Evolutionary conservation across 1,140 invertebrate species (phyloP).

Genomic region (Penaeus vannamei): DNA sequence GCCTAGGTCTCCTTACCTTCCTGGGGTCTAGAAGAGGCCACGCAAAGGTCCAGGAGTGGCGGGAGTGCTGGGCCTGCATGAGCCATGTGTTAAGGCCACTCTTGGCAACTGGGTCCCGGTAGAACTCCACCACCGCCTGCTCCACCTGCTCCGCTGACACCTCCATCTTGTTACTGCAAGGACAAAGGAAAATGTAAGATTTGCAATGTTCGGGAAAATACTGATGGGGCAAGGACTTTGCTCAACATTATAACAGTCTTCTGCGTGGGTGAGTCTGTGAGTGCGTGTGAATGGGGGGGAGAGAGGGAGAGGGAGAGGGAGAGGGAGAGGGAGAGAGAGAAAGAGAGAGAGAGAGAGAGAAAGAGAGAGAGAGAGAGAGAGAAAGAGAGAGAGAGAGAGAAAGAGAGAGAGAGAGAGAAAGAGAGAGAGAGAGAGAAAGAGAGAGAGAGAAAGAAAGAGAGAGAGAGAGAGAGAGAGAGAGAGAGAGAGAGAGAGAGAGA

Average conservation of each 20-base stretch:
- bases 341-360: background rate
- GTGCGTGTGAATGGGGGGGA: too few species aligned
- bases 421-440: too few species aligned
- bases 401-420: background rate
- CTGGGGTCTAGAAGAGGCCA: conserved; percentile 61
- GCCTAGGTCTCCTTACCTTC: conserved; percentile 48
- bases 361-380: background rate
- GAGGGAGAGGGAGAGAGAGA: background rate
- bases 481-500: background rate
- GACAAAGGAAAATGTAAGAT: background rate
- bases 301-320: too few species aligned
- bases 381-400: conserved; percentile 35
- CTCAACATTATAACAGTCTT: too few species aligned
- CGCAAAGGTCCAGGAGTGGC: conserved; percentile 68
- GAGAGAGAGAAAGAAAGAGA: too few species aligned
- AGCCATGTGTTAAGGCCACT: conserved; percentile 65
- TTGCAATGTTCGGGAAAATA: background rate
- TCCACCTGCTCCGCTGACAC: conserved; percentile 66
- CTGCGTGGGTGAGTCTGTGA: too few species aligned
- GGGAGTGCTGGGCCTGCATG: conserved; percentile 65
- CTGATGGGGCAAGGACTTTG: background rate
- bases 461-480: too few species aligned
- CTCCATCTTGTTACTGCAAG: conserved; percentile 60
- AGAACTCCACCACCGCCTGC: conserved; percentile 66
- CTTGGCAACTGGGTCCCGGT: conserved; percentile 65